phyloP scores from a whole-genome alignment of 2,797 vertebrate genomes.

The Gobionotothen gibberifrons region DNA sequence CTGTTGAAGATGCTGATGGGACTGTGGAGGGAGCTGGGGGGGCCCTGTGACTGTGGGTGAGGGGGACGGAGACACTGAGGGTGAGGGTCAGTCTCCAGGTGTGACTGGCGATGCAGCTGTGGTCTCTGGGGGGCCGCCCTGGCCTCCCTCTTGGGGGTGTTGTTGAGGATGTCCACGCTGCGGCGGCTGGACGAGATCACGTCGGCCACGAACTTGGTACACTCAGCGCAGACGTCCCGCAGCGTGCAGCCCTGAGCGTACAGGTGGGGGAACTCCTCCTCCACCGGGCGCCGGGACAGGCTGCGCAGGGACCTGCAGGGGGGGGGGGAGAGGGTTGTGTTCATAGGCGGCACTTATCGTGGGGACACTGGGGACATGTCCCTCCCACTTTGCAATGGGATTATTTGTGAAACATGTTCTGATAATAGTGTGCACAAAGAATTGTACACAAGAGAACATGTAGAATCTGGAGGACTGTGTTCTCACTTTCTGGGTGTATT shows the following conservation, averaged over 20 bases:
- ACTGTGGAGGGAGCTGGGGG: not conserved
- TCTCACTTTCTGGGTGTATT: too few relatives aligned
- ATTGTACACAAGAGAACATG: too few relatives aligned
- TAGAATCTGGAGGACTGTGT: too few relatives aligned
- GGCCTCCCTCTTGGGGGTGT: constrained; percentile 83
- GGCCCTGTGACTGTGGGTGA: constrained; percentile 5
- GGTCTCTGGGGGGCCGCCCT: constrained; percentile 48
- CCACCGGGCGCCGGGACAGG: constrained; percentile 87
- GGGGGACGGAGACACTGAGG: not conserved
- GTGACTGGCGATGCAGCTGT: constrained; percentile 56
- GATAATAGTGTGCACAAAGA: too few relatives aligned
- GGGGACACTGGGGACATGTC: too few relatives aligned
- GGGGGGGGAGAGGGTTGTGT: not conserved
- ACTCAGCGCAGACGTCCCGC: constrained; percentile 91
- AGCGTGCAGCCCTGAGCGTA: constrained; percentile 92
- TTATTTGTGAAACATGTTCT: too few relatives aligned
- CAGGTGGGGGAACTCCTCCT: constrained; percentile 95
- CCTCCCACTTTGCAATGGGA: too few relatives aligned
- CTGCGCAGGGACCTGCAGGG: constrained; percentile 86
- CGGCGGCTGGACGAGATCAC: constrained; percentile 93
- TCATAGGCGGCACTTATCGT: too few relatives aligned
- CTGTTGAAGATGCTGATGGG: not conserved
- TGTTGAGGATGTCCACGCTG: constrained; percentile 92
- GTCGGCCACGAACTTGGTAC: constrained; percentile 91
- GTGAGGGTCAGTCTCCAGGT: constrained; percentile 34